These are phyloP conservation scores for Cheirogaleus medius DNA, from an alignment of 2,113 vertebrate species.

Conservation along the genomic window DNA sequence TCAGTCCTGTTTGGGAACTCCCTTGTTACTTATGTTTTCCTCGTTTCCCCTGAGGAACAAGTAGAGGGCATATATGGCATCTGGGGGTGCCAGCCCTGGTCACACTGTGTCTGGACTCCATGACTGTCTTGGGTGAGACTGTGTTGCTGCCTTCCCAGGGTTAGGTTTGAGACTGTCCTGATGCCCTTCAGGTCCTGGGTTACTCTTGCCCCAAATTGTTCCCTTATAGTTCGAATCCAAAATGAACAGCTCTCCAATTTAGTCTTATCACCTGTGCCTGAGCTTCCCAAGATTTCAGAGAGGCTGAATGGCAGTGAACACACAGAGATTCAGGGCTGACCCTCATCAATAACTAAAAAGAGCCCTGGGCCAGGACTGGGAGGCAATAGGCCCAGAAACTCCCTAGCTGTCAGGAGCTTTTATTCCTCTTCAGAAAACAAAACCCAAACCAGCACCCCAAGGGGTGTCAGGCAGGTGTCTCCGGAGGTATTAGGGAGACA, in stretches of 20 bases:
- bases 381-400: background rate
- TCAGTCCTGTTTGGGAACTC: background rate
- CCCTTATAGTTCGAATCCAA: background rate
- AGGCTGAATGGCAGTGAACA: background rate
- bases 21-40: background rate
- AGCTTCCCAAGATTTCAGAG: background rate
- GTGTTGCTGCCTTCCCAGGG: background rate
- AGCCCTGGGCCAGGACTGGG: background rate
- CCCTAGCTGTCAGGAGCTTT: background rate
- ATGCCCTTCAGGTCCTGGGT: background rate
- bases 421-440: background rate
- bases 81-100: background rate
- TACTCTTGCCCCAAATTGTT: background rate
- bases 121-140: fast-evolving
- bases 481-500: background rate
- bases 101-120: background rate
- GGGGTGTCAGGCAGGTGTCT: background rate
- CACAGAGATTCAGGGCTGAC: background rate
- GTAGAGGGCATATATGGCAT: background rate
- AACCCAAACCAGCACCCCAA: background rate
- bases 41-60: background rate
- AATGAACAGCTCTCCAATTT: background rate
- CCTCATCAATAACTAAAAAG: background rate
- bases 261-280: background rate
- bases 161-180: background rate